A percentile compares a stretch with the other conserved stretches of the same genome.
Conservation (phyloP, 2,797 vertebrate species). For the Gallinago nigripennis region DNA sequence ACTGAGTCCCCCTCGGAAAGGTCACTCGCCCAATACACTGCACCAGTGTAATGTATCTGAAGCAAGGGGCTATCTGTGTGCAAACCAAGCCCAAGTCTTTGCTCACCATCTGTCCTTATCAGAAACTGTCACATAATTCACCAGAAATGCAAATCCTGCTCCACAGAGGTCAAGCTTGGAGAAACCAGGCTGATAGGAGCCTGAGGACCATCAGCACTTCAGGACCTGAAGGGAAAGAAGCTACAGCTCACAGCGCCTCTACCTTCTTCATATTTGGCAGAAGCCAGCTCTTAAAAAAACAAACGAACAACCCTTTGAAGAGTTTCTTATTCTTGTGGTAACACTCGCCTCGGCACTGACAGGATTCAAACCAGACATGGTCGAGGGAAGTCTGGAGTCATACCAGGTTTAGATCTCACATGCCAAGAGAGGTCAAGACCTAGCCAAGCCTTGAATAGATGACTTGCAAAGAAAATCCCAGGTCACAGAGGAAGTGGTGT, state of each 20-base stretch:
- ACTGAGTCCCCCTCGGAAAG: not conserved
- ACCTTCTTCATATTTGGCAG: constrained; percentile 18
- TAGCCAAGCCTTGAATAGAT: constrained; percentile 8
- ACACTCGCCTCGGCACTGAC: not conserved
- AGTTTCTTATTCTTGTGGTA: constrained; percentile 30
- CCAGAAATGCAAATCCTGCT: not conserved
- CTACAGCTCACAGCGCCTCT: not conserved
- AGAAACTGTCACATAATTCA: not conserved
- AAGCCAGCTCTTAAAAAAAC: not conserved
- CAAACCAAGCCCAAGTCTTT: not conserved
- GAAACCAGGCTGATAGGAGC: not conserved
- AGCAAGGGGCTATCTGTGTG: not conserved
- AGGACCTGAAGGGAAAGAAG: not conserved
- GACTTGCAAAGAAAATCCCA: constrained; percentile 18
- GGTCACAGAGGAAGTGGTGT: not conserved
- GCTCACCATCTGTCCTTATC: not conserved
- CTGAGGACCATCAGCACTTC: not conserved
- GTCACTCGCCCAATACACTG: not conserved
- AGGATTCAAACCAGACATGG: constrained; percentile 37
- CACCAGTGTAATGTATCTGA: not conserved
- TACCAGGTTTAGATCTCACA: constrained; percentile 12
- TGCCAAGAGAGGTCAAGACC: constrained; percentile 54
- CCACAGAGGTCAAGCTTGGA: not conserved
- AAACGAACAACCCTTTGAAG: constrained; percentile 14
- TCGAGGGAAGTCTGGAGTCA: constrained; percentile 3